Percentiles rank a stretch among this genome's conserved stretches.
These are phyloP conservation scores for Premnoplex brunnescens DNA, from an alignment of 2,797 vertebrate species.

Conservation along the genomic window DNA sequence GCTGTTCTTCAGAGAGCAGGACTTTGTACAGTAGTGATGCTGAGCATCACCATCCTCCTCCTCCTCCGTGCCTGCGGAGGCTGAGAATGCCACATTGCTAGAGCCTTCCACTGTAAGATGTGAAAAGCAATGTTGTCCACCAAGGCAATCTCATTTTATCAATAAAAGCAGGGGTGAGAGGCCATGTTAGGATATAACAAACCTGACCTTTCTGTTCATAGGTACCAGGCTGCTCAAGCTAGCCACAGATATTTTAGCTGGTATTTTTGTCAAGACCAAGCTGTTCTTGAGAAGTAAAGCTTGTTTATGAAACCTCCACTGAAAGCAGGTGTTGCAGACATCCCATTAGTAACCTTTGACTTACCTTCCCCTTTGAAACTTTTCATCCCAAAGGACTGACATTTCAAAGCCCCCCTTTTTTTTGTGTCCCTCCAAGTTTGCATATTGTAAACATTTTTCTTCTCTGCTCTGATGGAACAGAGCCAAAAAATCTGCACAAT, in stretches of 20 bases:
- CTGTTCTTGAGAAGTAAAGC: conserved; percentile 36
- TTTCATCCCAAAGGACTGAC: conserved; percentile 50
- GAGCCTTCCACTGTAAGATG: background rate
- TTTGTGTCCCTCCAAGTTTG: conserved; percentile 49
- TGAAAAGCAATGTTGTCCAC: background rate
- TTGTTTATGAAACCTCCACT: conserved; percentile 60
- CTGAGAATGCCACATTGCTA: accelerated
- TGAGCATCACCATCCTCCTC: background rate
- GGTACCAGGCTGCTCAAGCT: conserved; percentile 32
- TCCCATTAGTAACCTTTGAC: conserved; percentile 67
- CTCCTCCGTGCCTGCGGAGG: background rate
- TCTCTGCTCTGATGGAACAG: conserved; percentile 34
- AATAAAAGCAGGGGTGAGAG: conserved; percentile 32
- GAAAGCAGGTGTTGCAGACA: conserved; percentile 60
- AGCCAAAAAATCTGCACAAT: conserved; percentile 72
- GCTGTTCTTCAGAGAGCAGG: background rate
- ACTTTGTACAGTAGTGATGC: background rate
- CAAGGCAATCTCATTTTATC: conserved; percentile 4
- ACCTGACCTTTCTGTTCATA: conserved; percentile 25
- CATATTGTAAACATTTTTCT: conserved; percentile 68
- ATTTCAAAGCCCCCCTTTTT: conserved; percentile 44
- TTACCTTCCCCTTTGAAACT: conserved; percentile 61
- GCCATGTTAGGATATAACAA: conserved; percentile 17
- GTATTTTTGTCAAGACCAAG: conserved; percentile 10
- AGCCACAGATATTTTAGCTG: conserved; percentile 5